Base-by-base conservation (phyloP, 2,113 vertebrate genomes). In the Caranx ignobilis region DNA sequence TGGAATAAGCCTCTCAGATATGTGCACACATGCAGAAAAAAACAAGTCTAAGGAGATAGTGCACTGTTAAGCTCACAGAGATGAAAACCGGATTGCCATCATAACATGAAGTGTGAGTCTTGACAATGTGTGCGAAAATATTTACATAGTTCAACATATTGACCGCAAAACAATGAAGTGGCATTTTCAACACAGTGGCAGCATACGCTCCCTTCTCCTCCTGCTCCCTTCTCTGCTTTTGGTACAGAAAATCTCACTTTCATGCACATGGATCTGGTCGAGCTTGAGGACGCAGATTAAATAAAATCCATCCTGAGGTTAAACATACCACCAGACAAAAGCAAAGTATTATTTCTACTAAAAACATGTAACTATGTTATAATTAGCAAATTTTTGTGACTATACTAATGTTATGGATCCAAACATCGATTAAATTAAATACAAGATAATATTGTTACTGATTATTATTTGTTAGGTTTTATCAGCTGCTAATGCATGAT, bases 71-170 rank as follows among this genome's bases (percentile, higher is more conserved):
- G 70, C 79, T 57, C 2, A 4, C 50, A 68, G 39, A 79, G 80
- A 82, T 77, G 77, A 86, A 88, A 90, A 84, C 70, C 50, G 13
- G 45, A 82, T 65, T 83, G 57, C 69, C 50, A 73, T 77, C 68
- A 61, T 68, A 79, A 86, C 57, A 76, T 66, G n/a, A 87, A 88
- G 64, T 68, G 79, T n/a, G 19, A 50, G 71, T 88, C 82, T 55
- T 90, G 83, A 90, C 88, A 77, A 69, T 64, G 69, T 77, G 69
- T 77, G 71, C 64, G 83, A 72, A 89, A 88, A 87, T 83, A 84
- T 93, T 89, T 88, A 86, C 73, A 71, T 12, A 74, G 43, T 48
- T 55, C 11, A 56, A 47, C 41, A 11, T 15, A 74, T 31, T 39
- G 88, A 77, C 59, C 75, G 79, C 61, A 66, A 67, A 56, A 55